Percentiles rank a stretch among this genome's conserved stretches.
Evolutionary conservation across 2,113 vertebrate species (phyloP).

Genomic region (Tetraodon nigroviridis): DNA sequence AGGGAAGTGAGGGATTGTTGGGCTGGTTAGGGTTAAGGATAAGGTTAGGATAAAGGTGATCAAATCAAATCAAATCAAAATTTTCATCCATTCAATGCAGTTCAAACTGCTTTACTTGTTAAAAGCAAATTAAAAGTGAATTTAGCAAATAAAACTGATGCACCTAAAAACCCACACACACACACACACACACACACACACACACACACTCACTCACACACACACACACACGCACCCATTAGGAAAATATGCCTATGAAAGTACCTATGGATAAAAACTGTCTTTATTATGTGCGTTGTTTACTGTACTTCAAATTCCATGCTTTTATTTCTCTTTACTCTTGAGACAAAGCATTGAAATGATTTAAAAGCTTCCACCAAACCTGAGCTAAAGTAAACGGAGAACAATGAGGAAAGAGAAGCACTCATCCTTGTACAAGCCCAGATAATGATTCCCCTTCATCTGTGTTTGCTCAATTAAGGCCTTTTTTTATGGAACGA

Average conservation of each 20-base stretch:
- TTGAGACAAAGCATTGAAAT: conserved; percentile 2
- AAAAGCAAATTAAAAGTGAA: no score
- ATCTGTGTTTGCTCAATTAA: conserved; percentile 41
- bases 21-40: no score
- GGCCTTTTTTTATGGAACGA: conserved; percentile 40
- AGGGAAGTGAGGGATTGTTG: conserved; percentile 6
- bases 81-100: no score
- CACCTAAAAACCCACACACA: no score
- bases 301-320: neutral
- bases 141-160: no score
- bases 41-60: no score
- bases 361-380: neutral
- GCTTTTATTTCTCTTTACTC: neutral
- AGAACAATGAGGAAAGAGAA: conserved; percentile 1
- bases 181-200: no score
- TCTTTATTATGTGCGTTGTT: neutral
- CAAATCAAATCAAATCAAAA: no score
- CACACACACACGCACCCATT: no score
- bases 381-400: conserved; percentile 7
- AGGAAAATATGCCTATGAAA: no score
- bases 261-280: neutral
- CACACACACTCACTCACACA: no score
- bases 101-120: no score
- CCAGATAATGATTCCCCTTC: conserved; percentile 27
- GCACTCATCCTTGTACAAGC: conserved; percentile 9